Evolutionary conservation across 1,140 invertebrate species (phyloP), one percentile per base, ranked within the genome.

Genomic region (Zaprionus gabonicus): DNA sequence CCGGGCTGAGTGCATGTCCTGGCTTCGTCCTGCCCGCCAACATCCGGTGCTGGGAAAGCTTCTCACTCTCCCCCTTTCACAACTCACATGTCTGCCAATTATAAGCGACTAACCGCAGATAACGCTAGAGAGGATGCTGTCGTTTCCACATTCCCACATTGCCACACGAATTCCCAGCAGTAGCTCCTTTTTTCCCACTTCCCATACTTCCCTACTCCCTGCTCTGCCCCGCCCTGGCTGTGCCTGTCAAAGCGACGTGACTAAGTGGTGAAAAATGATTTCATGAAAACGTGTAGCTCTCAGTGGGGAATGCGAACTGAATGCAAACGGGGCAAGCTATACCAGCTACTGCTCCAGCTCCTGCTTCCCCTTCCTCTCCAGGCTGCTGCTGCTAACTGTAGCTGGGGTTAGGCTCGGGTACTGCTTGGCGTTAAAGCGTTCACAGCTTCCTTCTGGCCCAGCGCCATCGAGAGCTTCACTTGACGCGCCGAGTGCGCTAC

Each of bases 231-330:
- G 4, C 7, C 0, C 36, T 38, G 69, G 58, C 76, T 76, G 82
- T 71, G 77, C 46, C 84, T 87, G 84, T 88, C 84, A 88, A 88
- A 88, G 84, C 85, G 84, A 88, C 84, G 84, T 88, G 84, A 88
- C 84, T 88, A 88, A 88, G 84, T 88, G 84, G 84, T 88, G 84
- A 88, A 88, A 88, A 88, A 88, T 88, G 84, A 88, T 88, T 88
- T 88, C 84, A 81, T 88, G 85, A 82, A 82, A 88, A 87, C 84
- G 84, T 87, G 84, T 87, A 86, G 82, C 84, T 83, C 74, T 78
- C 74, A 60, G 56, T 71, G 84, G 84, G 84, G 87, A 88, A 75
- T 78, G 78, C 60, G 65, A 80, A 73, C 64, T 64, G 80, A 82
- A 73, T 84, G 84, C 76, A 83, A 76, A 75, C 71, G 55, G 25